A percentile compares a stretch with the other conserved stretches of the same genome.
These are phyloP conservation scores for Equus przewalskii DNA, from an alignment of 2,113 vertebrate genomes.

Conservation along the genomic window DNA sequence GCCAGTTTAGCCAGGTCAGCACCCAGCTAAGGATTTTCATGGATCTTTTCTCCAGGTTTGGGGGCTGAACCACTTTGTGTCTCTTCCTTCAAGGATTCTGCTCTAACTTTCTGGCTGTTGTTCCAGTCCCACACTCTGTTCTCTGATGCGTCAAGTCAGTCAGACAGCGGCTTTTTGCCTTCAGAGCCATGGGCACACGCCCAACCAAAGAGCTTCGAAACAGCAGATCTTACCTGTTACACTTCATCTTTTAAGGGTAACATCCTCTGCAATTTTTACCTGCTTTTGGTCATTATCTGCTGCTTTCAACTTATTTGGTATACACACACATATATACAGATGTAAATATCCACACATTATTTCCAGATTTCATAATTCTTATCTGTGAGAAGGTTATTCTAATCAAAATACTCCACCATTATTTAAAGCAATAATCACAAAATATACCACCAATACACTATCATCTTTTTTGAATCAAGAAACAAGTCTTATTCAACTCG, in stretches of 20 bases:
- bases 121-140: background rate
- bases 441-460: background rate
- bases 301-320: background rate
- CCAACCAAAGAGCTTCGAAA: background rate
- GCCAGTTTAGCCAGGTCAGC: background rate
- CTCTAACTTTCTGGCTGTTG: background rate
- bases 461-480: background rate
- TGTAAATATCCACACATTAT: background rate
- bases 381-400: background rate
- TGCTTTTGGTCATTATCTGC: background rate
- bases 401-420: background rate
- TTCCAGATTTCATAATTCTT: conserved; percentile 2
- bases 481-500: background rate
- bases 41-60: background rate
- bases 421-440: background rate
- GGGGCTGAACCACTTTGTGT: background rate
- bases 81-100: background rate
- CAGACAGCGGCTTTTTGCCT: background rate
- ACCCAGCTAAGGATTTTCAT: background rate
- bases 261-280: background rate
- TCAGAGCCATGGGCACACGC: background rate
- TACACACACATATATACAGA: background rate
- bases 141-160: background rate
- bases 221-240: background rate
- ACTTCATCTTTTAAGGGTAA: background rate